phyloP scores from a whole-genome alignment of 2,797 vertebrate genomes.

The Erpetoichthys calabaricus region DNA sequence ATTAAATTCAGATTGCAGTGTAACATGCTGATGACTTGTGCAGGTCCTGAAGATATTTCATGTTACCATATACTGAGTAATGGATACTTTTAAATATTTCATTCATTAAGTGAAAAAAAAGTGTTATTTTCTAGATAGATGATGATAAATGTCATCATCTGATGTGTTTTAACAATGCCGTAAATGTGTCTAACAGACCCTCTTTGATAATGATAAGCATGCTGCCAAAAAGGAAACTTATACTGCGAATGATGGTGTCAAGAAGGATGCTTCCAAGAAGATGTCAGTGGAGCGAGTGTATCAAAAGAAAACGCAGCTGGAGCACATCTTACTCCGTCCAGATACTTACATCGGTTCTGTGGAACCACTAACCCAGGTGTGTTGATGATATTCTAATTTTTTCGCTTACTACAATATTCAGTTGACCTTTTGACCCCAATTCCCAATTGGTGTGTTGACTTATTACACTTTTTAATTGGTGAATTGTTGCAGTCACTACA shows the following conservation, averaged over 20 bases:
- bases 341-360: conserved; percentile 93
- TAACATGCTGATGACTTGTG: no score
- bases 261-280: conserved; percentile 81
- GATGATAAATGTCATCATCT: neutral
- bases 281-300: conserved; percentile 94
- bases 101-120: no score
- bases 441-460: no score
- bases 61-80: no score
- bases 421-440: neutral
- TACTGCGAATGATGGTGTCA: conserved; percentile 36
- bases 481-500: no score
- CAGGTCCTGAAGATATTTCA: no score
- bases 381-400: conserved; percentile 10
- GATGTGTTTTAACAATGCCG: conserved; percentile 1
- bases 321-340: conserved; percentile 94
- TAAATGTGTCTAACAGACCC: conserved; percentile 43
- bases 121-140: neutral
- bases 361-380: conserved; percentile 85
- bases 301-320: conserved; percentile 96
- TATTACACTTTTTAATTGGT: no score
- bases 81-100: no score
- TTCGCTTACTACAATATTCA: conserved; percentile 1
- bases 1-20: no score
- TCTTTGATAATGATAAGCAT: conserved; percentile 72
- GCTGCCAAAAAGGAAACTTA: conserved; percentile 75